phyloP scores from a whole-genome alignment of 2,888 invertebrate species.

The Cylloceria caligata region DNA sequence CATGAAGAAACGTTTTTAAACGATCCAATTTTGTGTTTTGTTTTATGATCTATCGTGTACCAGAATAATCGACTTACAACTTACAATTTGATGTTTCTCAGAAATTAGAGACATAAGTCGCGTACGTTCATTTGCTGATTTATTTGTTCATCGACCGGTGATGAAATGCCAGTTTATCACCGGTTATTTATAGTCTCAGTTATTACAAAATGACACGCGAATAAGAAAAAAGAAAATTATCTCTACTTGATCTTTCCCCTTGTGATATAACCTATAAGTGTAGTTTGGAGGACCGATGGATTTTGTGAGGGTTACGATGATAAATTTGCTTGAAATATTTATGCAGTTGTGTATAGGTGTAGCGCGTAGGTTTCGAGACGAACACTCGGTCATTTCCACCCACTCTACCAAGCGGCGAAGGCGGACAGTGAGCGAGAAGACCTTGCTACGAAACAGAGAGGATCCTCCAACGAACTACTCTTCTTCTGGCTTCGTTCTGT shows the following conservation, averaged over 20 bases:
- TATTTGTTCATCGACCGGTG: background rate
- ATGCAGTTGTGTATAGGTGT: constrained; percentile 49
- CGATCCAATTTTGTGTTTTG: background rate
- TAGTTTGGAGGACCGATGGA: constrained; percentile 62
- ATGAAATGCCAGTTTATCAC: background rate
- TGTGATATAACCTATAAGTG: constrained; percentile 11
- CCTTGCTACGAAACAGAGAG: constrained; percentile 25
- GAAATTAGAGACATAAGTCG: background rate
- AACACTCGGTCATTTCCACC: constrained; percentile 66
- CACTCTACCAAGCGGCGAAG: constrained; percentile 60
- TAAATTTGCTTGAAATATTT: constrained; percentile 55
- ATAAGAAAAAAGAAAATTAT: constrained; percentile 48
- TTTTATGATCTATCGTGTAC: background rate
- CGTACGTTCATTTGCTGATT: background rate
- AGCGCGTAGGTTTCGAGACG: constrained; percentile 61
- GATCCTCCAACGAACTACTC: constrained; percentile 17
- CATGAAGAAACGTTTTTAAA: background rate
- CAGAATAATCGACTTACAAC: too few species aligned
- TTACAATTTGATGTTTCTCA: too few species aligned
- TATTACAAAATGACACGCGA: background rate
- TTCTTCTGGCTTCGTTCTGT: background rate
- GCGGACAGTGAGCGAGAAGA: constrained; percentile 65
- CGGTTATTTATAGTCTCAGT: background rate
- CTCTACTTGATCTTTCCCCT: constrained; percentile 44
- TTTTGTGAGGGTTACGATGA: constrained; percentile 53